phyloP scores from a whole-genome alignment of 2,888 invertebrate species.

The Troides aeacus region DNA sequence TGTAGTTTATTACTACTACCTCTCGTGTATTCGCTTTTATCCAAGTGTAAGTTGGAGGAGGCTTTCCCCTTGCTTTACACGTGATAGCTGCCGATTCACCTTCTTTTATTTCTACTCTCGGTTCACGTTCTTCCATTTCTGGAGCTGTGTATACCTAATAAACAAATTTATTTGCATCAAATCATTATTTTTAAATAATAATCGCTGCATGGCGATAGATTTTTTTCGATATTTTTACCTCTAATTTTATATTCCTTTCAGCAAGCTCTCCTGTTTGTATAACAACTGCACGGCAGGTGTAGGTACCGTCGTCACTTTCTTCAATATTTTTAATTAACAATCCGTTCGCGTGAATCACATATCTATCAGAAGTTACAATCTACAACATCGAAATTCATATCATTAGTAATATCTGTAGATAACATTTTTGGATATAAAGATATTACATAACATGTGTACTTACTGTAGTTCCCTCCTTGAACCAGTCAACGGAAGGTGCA shows the following conservation, averaged over 20 bases:
- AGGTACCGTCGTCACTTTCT: constrained; percentile 91
- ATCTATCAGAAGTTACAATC: constrained; percentile 85
- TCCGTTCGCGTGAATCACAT: constrained; percentile 87
- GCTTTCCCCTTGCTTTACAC: constrained; percentile 91
- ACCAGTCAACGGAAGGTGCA: constrained; percentile 91
- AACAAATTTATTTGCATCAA: constrained; percentile 8
- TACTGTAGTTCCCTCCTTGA: constrained; percentile 86
- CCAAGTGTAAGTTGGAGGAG: constrained; percentile 91
- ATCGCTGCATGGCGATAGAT: neutral
- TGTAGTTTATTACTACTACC: constrained; percentile 43
- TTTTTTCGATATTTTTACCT: constrained; percentile 73
- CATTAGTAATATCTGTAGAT: neutral
- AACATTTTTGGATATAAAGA: neutral
- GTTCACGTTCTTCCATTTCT: constrained; percentile 82
- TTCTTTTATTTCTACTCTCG: constrained; percentile 86
- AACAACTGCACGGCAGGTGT: constrained; percentile 93
- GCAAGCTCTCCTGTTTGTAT: constrained; percentile 88
- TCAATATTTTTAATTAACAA: constrained; percentile 87
- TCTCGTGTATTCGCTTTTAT: constrained; percentile 86
- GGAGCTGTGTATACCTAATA: constrained; percentile 87
- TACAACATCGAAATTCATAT: constrained; percentile 39
- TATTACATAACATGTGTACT: constrained; percentile 38
- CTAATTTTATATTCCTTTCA: constrained; percentile 88
- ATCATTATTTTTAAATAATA: neutral
- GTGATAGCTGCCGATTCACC: constrained; percentile 87